phyloP scores from a whole-genome alignment of 2,797 vertebrate species.

The Chaetophractus vellerosus region DNA sequence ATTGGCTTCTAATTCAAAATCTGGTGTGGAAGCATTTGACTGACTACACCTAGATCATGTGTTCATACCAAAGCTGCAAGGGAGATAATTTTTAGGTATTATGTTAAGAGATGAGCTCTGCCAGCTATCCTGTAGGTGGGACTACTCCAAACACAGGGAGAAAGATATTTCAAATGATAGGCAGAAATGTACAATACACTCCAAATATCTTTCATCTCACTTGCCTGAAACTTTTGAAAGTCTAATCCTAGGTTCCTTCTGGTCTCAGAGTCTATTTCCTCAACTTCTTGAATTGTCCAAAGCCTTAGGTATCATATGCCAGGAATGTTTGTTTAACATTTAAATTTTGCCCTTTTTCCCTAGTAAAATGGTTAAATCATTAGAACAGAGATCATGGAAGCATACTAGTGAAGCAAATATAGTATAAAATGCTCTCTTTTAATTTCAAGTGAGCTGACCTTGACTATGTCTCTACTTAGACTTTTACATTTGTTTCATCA shows the following conservation, averaged over 20 bases:
- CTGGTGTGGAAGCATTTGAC: neutral
- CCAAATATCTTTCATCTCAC: neutral
- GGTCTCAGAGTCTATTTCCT: neutral
- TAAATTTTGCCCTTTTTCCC: neutral
- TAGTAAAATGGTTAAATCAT: neutral
- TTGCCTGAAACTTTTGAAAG: neutral
- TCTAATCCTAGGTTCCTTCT: neutral
- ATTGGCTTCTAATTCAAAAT: slow-evolving; percentile 21
- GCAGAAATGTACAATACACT: neutral
- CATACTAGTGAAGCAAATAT: neutral
- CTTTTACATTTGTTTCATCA: slow-evolving; percentile 67
- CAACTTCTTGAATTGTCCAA: neutral
- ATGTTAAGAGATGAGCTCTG: neutral
- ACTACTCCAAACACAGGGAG: neutral
- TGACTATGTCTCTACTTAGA: slow-evolving; percentile 36
- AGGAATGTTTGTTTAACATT: neutral
- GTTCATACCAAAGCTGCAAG: neutral
- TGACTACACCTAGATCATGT: neutral
- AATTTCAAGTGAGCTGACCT: slow-evolving; percentile 53
- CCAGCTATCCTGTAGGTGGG: neutral
- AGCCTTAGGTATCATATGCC: neutral
- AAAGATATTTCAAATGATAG: neutral
- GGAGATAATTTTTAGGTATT: neutral
- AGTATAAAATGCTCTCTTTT: slow-evolving; percentile 8
- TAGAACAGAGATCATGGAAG: neutral